Evolutionary conservation across 2,113 vertebrate species (phyloP).

Genomic region (Cynopterus brachyotis): DNA sequence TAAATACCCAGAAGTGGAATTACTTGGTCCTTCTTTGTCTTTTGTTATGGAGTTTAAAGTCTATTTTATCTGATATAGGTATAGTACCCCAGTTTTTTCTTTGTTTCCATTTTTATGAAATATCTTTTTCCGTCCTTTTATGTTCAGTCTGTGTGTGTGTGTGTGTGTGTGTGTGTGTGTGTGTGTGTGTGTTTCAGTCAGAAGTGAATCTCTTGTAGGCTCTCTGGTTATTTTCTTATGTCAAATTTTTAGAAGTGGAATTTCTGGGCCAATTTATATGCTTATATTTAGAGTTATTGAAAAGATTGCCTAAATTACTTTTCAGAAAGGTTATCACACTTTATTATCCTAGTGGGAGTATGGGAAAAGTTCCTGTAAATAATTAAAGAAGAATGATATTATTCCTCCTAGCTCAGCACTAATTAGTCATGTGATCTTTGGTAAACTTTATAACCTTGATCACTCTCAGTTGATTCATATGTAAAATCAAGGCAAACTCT

Average conservation of each 20-base stretch:
- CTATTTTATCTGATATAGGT: no score
- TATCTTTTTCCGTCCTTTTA: no score
- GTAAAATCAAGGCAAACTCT: not conserved
- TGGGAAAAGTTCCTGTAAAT: not conserved
- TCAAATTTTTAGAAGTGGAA: slow-evolving; percentile 7
- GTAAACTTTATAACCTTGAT: not conserved
- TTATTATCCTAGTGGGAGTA: not conserved
- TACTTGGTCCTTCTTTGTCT: no score
- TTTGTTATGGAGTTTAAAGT: no score
- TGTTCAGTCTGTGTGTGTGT: no score
- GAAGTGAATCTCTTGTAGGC: no score
- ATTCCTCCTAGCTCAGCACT: not conserved
- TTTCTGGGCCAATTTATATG: not conserved
- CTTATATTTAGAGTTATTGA: not conserved
- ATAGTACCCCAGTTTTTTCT: no score
- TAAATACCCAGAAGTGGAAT: no score
- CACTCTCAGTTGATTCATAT: not conserved
- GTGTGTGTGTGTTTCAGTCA: no score
- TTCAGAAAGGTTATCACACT: not conserved
- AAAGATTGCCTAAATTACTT: not conserved
- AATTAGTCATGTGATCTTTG: not conserved
- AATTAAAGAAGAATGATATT: not conserved
- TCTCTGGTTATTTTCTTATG: not conserved
- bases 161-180: no score
- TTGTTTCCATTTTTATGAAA: no score